Conservation (phyloP, 2,797 vertebrate species). For the Gobionotothen gibberifrons region DNA sequence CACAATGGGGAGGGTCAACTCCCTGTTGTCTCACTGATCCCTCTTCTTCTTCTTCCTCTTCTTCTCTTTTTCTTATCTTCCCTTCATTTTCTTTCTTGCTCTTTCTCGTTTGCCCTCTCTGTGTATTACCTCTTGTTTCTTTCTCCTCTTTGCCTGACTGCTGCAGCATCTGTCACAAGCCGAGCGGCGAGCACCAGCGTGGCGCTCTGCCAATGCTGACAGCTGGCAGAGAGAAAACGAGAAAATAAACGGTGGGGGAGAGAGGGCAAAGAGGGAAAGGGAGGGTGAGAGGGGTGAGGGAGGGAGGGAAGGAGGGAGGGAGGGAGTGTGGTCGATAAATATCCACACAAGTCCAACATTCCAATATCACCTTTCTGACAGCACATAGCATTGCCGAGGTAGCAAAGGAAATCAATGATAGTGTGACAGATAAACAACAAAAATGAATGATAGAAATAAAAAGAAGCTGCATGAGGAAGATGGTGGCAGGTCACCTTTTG, state of each 20-base stretch:
- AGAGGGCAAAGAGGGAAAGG: slow-evolving; percentile 40
- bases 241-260: slow-evolving; percentile 61
- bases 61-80: not conserved
- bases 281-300: not conserved
- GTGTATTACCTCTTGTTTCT: slow-evolving; percentile 43
- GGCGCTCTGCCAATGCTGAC: slow-evolving; percentile 78
- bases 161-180: slow-evolving; percentile 77
- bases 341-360: slow-evolving; percentile 64
- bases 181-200: slow-evolving; percentile 58
- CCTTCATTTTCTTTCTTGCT: not conserved
- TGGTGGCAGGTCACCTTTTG: slow-evolving; percentile 26
- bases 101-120: slow-evolving; percentile 19
- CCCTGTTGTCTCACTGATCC: slow-evolving; percentile 67
- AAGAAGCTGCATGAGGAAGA: not conserved
- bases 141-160: slow-evolving; percentile 57
- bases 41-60: slow-evolving; percentile 28
- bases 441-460: slow-evolving; percentile 25
- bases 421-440: slow-evolving; percentile 39
- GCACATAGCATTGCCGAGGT: slow-evolving; percentile 34
- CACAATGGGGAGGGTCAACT: slow-evolving; percentile 73
- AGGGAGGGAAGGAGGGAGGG: not conserved
- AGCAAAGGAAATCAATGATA: slow-evolving; percentile 59
- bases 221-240: slow-evolving; percentile 78
- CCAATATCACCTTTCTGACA: slow-evolving; percentile 62
- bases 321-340: slow-evolving; percentile 53